Percentiles rank a stretch among this genome's conserved stretches.
Evolutionary conservation across 2,113 vertebrate genomes (phyloP).

Genomic region (Meriones unguiculatus): DNA sequence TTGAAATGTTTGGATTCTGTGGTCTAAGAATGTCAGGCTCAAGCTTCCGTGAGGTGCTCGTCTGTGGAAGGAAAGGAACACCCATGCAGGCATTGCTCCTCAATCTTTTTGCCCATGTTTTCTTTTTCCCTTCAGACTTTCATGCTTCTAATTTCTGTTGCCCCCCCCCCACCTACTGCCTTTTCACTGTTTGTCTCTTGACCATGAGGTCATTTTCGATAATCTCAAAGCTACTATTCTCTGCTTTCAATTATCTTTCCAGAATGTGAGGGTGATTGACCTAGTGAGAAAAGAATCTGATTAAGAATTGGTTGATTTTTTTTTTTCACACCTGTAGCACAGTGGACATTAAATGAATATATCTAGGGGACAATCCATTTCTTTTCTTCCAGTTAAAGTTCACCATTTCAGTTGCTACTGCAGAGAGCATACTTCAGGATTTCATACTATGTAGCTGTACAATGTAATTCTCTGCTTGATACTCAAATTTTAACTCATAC

Average conservation of each 20-base stretch:
- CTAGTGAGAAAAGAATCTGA: conserved; percentile 24
- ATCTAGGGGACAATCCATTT: conserved; percentile 28
- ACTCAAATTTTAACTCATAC: conserved; percentile 8
- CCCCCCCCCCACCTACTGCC: neutral
- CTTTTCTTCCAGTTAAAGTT: conserved; percentile 47
- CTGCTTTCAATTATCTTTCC: conserved; percentile 51
- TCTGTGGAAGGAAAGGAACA: neutral
- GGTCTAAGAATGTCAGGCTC: conserved; percentile 13
- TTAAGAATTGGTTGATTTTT: neutral
- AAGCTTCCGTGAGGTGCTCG: neutral
- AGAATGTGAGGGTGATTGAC: neutral
- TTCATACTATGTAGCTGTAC: neutral
- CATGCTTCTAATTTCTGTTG: conserved; percentile 5
- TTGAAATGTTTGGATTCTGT: neutral
- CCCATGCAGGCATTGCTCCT: neutral
- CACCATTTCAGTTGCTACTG: conserved; percentile 34
- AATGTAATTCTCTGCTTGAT: neutral
- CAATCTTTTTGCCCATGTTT: neutral
- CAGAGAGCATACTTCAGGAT: conserved; percentile 50
- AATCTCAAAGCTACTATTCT: conserved; percentile 55
- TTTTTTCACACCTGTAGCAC: conserved; percentile 32
- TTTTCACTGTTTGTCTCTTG: conserved; percentile 55
- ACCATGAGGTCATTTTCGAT: conserved; percentile 11
- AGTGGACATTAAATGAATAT: conserved; percentile 10
- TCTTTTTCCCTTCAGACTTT: conserved; percentile 18